Percentiles rank a stretch among this genome's conserved stretches.
These are phyloP conservation scores for Bombycilla garrulus DNA, from an alignment of 2,113 vertebrate genomes.

Conservation along the genomic window DNA sequence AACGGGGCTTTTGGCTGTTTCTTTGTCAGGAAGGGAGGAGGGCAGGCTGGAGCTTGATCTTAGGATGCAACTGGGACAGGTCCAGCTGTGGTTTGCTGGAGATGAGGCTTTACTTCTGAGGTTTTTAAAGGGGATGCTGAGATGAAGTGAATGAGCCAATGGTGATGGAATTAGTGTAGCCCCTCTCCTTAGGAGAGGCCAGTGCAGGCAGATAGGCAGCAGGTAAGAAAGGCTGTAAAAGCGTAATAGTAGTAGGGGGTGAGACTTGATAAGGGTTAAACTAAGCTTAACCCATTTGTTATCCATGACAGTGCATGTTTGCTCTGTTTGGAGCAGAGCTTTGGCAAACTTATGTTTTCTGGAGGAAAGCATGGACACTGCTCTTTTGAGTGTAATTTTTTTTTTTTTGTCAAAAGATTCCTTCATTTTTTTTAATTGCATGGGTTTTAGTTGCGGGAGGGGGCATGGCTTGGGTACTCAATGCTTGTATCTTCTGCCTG, in stretches of 20 bases:
- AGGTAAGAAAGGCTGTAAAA: neutral
- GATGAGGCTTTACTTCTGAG: neutral
- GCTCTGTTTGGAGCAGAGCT: neutral
- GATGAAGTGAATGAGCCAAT: neutral
- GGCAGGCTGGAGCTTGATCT: neutral
- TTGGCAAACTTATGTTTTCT: neutral
- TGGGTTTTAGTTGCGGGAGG: neutral
- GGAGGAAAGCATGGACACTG: neutral
- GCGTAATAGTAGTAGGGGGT: neutral
- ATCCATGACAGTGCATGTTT: neutral
- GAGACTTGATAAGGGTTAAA: neutral
- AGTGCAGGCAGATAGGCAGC: neutral
- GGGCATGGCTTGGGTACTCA: neutral
- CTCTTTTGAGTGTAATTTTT: neutral
- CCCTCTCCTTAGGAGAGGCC: neutral
- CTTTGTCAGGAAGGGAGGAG: neutral
- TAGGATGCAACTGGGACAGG: rapidly evolving
- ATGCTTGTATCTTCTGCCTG: neutral
- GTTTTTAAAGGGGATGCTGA: neutral
- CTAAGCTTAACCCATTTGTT: neutral
- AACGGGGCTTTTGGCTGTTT: rapidly evolving
- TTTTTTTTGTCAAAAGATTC: neutral
- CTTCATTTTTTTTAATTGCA: neutral
- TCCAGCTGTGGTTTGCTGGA: neutral
- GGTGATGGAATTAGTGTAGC: neutral